Evolutionary conservation across 2,888 invertebrate genomes (phyloP), one percentile per base, ranked within the genome.

Genomic region (Tanypteryx hageni): DNA sequence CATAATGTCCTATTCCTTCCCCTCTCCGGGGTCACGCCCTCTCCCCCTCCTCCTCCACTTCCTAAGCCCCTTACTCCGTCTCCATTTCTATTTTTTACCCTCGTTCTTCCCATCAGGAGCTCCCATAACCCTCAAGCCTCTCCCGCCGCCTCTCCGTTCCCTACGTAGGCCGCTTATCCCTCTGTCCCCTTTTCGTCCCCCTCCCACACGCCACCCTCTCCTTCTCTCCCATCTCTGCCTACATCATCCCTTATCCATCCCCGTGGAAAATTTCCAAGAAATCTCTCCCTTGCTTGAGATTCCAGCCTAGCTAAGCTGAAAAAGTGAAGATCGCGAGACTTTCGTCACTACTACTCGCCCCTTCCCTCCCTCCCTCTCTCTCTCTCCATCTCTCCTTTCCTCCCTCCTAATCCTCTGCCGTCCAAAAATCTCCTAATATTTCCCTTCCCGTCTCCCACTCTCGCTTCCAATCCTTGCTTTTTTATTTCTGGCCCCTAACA

Each of bases 281-380:
- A 14, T 44, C 82, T 14, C 76, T 27, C 22, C 82, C 82, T 31
- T 16, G 44, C 82, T 44, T 16, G 82, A 82, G 82, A 82, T 82
- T 82, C 82, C 82, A 82, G 82, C 31, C 82, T 44, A 82, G 82
- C 82, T 82, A 82, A 82, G 82, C 31, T 44, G 31, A 31, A 82
- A 82, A 82, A 82, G 82, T 44, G 82, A 44, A 44, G 44, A 44
- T 1, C 44, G 44, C 5, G 44, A 44, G 44, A 5, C 44, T 44
- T 1, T 44, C 44, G 44, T 44, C 44, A 44, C 44, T 44, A n/a
- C n/a, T 5, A 44, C 44, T 44, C 44, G 44, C 44, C 44, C 44
- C 44, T 44, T 44, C 44, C 44, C 44, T 44, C 44, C 44, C 44
- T 5, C 44, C 44, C 44, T 44, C 1, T 44, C 44, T 3, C 44